These are phyloP conservation scores for Cotesia glomerata DNA, from an alignment of 1,140 invertebrate genomes.

Conservation along the genomic window DNA sequence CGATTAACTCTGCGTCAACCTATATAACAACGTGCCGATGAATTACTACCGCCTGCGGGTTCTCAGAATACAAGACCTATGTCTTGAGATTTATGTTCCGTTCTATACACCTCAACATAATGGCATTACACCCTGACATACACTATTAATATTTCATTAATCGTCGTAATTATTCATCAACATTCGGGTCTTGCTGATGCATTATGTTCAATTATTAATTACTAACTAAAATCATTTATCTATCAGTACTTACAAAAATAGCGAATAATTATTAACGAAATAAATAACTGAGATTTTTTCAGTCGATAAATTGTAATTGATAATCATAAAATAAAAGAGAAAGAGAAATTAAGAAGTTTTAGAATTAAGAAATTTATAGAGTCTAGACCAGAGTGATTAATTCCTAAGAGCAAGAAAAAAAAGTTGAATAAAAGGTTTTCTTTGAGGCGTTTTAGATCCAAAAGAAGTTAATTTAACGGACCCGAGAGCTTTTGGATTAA, in stretches of 20 bases:
- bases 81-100: no score
- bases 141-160: no score
- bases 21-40: conserved; percentile 4
- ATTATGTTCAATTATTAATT: no score
- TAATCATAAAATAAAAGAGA: not conserved
- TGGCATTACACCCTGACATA: no score
- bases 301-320: no score
- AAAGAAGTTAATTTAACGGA: conserved; percentile 51
- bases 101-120: no score
- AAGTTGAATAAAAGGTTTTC: conserved; percentile 6
- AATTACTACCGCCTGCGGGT: conserved; percentile 14
- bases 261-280: no score
- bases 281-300: no score
- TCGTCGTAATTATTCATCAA: no score
- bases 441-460: conserved; percentile 6
- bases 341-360: conserved; percentile 18
- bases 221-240: no score
- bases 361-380: conserved; percentile 3
- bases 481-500: conserved; percentile 41
- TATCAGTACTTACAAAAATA: no score
- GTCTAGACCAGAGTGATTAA: conserved; percentile 16
- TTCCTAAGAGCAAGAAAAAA: not conserved
- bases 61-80: not conserved
- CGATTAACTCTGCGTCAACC: conserved; percentile 26
- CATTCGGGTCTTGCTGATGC: no score